Percentiles rank a stretch among this genome's conserved stretches.
These are phyloP conservation scores for Siniperca obscura DNA, from an alignment of 2,797 vertebrate species.

Conservation along the genomic window DNA sequence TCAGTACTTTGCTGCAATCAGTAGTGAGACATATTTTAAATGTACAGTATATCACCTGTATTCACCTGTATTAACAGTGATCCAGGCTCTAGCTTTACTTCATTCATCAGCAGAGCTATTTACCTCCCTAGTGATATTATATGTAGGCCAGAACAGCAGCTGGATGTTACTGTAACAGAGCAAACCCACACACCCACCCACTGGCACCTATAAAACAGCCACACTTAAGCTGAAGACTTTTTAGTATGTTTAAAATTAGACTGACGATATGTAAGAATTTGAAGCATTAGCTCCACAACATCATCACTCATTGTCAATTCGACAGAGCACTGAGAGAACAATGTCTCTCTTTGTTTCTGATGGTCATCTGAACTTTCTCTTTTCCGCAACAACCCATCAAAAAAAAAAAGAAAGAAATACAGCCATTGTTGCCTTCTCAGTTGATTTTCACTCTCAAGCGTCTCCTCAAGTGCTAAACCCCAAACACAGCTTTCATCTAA, in stretches of 20 bases:
- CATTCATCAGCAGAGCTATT: conserved; percentile 40
- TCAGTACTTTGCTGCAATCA: background rate
- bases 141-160: conserved; percentile 50
- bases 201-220: conserved; percentile 8
- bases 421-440: conserved; percentile 58
- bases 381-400: conserved; percentile 20
- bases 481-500: conserved; percentile 68
- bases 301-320: background rate
- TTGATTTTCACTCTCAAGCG: conserved; percentile 70
- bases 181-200: conserved; percentile 24
- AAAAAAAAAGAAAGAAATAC: background rate
- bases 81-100: conserved; percentile 9
- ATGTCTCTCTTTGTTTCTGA: background rate
- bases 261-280: background rate
- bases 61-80: conserved; percentile 12
- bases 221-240: background rate
- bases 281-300: background rate
- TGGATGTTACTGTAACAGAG: conserved; percentile 10
- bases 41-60: background rate
- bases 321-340: background rate
- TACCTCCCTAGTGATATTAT: conserved; percentile 15
- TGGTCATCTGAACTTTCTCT: conserved; percentile 32
- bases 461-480: conserved; percentile 59
- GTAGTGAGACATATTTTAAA: background rate
- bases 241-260: conserved; percentile 11